A percentile compares a stretch with the other conserved stretches of the same genome.
Evolutionary conservation across 2,888 invertebrate genomes (phyloP).

Genomic region (Cephus pulcher): DNA sequence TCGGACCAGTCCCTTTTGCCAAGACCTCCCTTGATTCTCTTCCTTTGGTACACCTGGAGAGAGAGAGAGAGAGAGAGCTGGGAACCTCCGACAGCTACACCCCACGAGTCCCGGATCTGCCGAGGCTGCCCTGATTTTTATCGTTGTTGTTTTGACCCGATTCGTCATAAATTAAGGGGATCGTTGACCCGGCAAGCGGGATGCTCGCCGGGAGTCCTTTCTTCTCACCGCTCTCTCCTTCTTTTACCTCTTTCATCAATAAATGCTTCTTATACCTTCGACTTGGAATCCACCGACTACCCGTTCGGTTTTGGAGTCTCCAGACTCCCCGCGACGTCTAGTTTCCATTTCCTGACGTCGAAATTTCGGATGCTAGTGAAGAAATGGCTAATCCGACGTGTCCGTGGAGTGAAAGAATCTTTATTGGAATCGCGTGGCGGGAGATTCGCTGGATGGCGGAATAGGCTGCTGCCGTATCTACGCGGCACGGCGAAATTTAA

Average conservation of each 20-base stretch:
- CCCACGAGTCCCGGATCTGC: not conserved
- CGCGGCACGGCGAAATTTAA: slow-evolving; percentile 31
- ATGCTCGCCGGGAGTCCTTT: not conserved
- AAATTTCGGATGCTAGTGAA: not conserved
- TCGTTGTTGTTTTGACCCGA: slow-evolving; percentile 44
- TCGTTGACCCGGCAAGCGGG: not conserved
- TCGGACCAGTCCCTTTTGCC: not conserved
- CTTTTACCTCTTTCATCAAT: not conserved
- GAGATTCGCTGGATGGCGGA: slow-evolving; percentile 15
- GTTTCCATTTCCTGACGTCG: not conserved
- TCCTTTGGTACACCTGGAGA: slow-evolving; percentile 4
- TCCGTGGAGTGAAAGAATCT: slow-evolving; percentile 10
- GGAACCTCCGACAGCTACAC: not conserved
- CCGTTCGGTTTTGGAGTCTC: not conserved
- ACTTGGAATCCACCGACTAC: not conserved
- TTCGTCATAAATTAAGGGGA: slow-evolving; percentile 36
- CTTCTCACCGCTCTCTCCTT: not conserved
- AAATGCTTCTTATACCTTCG: not conserved
- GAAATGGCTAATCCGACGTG: not conserved
- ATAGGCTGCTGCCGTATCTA: slow-evolving; percentile 10
- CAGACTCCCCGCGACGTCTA: not conserved
- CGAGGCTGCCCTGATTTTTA: slow-evolving; percentile 37
- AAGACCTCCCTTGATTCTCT: slow-evolving; percentile 7
- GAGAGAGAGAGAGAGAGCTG: not conserved
- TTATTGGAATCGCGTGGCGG: slow-evolving; percentile 12